Evolutionary conservation across 2,797 vertebrate genomes (phyloP), one percentile per base, ranked within the genome.

Genomic region (Coranthus polyacanthus): DNA sequence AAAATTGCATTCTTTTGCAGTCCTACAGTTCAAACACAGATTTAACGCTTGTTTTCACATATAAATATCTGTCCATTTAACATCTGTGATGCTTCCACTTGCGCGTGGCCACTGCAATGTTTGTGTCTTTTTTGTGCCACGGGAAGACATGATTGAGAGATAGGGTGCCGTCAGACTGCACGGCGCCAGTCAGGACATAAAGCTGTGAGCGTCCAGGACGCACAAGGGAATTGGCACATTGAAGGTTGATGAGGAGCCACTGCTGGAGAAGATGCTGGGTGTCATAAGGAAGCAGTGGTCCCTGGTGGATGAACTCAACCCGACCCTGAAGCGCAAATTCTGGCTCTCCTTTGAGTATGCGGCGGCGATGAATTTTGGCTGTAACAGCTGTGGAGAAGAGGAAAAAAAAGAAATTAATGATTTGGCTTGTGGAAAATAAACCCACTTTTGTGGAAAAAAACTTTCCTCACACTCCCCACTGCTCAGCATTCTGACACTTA

Each of bases 51-150:
- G 18, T 38, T 15, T 38, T 39, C 5, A 18, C 4, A 22, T 53
- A n/a, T 12, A n/a, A 9, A 2, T 12, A 15, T 49, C 20, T 21
- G 5, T 38, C 21, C 13, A n/a, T 50, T 94, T 79, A 94, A 69
- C 96, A 97, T 86, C 94, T 94, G 77, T 96, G 94, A 37, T 95
- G 93, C 68, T 94, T 96, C 96, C 95, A 96, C 72, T 95, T 97
- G 54, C 95, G 94, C 2, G 89, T 92, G 16, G 95, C 95, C 21
- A 92, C 42, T 1, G 92, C 80, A 17, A 96, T 91, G 81, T 94
- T 93, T 12, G 79, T 38, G 20, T 96, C 95, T 50, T 90, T 96
- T 63, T 90, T 96, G 69, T 95, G 93, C 95, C 96, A 96, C 2
- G 89, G 95, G 79, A 96, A 97, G 68, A 96, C 70, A 13, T 68